Evolutionary conservation across 1,140 invertebrate species (phyloP), one percentile per base, ranked within the genome.

Genomic region (Phocides pigmalion): DNA sequence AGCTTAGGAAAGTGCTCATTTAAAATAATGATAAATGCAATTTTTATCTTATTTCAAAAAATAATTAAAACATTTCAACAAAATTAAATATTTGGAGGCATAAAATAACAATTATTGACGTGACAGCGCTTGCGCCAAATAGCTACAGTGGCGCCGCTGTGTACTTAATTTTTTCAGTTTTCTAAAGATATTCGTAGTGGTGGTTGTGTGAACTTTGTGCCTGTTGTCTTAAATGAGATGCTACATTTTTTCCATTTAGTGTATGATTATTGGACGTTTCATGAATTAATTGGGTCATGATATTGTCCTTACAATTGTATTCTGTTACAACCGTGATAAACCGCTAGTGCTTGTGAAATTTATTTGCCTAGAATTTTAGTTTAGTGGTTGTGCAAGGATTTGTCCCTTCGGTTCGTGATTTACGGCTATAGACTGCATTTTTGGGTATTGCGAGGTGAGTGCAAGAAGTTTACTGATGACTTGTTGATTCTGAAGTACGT

Each of bases 351-450:
- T 73, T 62, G 67, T 79, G 82, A 82, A 68, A 74, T 85, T 83
- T 82, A 74, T 87, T 87, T 82, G 68, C 71, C 72, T 81, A 74
- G 49, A 79, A 74, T 79, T 85, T 81, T 59, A 78, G 82, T 82
- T 85, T 59, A 77, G 85, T 87, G 81, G 67, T 84, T 86, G 84
- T 86, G 81, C 76, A 87, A 83, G 84, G 79, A 81, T 87, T 87
- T 79, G 72, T 76, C 72, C 69, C 76, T 69, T 74, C 74, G 77
- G 74, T 66, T 68, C 67, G 65, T 65, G 76, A 74, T 73, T 82
- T 76, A 61, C 59, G 61, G 61, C 56, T 47, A 68, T 68, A 56
- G 66, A 67, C 41, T 66, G 35, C 68, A 46, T 70, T 72, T 37
- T 59, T 32, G 47, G 41, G 39, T 25, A 39, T 67, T 65, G 41